These are phyloP conservation scores for Psittacula derbiana DNA, from an alignment of 2,797 vertebrate genomes.

Conservation along the genomic window DNA sequence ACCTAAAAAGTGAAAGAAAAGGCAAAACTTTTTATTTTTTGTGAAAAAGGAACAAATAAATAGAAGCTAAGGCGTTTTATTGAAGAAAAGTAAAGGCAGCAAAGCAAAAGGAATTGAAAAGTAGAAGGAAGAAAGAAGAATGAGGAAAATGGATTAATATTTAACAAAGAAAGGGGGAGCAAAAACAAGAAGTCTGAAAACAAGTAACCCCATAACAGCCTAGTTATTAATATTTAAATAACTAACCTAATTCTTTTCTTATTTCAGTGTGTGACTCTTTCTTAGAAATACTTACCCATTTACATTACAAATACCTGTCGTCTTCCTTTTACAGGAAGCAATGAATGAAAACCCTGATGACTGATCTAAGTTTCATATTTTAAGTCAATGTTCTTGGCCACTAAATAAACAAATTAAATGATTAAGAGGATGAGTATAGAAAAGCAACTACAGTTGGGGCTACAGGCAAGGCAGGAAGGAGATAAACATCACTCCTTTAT, in stretches of 20 bases:
- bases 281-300: not conserved
- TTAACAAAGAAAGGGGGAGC: not conserved
- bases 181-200: not conserved
- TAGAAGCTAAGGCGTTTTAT: not conserved
- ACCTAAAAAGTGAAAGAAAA: not conserved
- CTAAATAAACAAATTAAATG: not conserved
- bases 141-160: not conserved
- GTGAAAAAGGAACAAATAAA: not conserved
- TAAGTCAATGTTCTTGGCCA: not conserved
- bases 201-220: not conserved
- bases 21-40: not conserved
- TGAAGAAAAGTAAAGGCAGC: not conserved
- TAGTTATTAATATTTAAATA: not conserved
- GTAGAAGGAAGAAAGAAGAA: not conserved
- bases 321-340: not conserved
- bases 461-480: not conserved
- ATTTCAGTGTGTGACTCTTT: not conserved
- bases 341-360: not conserved
- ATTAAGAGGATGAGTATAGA: not conserved
- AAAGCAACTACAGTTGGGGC: not conserved
- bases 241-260: not conserved
- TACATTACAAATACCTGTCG: not conserved
- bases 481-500: not conserved
- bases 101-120: constrained; percentile 5
- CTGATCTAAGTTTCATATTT: not conserved